Conservation (phyloP, 2,797 vertebrate genomes). For the Smutsia temminckii region DNA sequence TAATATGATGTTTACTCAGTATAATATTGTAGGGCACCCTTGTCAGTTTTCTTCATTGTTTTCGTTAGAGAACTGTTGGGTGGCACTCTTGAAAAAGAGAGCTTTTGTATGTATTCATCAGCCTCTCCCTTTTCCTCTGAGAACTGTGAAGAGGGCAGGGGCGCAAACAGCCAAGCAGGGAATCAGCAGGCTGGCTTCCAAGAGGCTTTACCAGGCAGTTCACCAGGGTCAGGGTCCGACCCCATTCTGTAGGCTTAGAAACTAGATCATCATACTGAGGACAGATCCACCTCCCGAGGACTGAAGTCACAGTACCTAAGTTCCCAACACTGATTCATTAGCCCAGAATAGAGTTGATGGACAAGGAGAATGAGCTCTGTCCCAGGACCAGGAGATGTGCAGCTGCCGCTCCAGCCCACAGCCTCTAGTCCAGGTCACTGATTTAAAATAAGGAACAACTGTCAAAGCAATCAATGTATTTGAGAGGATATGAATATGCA, state of each 20-base stretch:
- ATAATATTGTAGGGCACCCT: background rate
- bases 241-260: background rate
- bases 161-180: too few species aligned
- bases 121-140: background rate
- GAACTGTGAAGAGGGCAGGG: background rate
- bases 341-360: background rate
- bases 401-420: fast-evolving
- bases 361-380: background rate
- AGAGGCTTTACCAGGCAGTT: background rate
- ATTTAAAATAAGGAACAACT: background rate
- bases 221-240: background rate
- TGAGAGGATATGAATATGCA: background rate
- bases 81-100: background rate
- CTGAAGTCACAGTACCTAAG: background rate
- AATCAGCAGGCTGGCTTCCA: background rate
- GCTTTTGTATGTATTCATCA: background rate
- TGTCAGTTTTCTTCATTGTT: background rate
- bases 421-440: background rate
- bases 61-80: background rate
- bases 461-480: background rate
- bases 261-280: fast-evolving
- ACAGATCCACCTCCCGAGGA: background rate
- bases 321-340: background rate
- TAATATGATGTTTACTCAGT: background rate
- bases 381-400: background rate